Percentiles rank a stretch among this genome's conserved stretches.
phyloP scores from a whole-genome alignment of 2,797 vertebrate genomes.

The Pogonophryne albipinna region DNA sequence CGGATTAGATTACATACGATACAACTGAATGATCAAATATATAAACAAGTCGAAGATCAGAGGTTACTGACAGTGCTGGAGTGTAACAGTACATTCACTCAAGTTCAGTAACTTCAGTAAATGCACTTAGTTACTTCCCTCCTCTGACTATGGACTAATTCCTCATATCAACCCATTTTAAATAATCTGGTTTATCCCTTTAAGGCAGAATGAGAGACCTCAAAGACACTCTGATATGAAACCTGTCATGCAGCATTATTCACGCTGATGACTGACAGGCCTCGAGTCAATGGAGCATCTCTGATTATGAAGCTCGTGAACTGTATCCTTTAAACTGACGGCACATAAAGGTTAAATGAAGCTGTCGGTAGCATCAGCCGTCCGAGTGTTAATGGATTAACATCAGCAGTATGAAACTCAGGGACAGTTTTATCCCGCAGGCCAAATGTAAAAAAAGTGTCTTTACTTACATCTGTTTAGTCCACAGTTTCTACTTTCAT shows the following conservation, averaged over 20 bases:
- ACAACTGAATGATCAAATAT: slow-evolving; percentile 3
- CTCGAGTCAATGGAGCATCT: slow-evolving; percentile 22
- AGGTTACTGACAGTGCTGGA: neutral
- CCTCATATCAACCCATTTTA: too few species aligned
- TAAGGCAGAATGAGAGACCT: slow-evolving; percentile 1
- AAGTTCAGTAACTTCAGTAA: too few species aligned
- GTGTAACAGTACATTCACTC: too few species aligned
- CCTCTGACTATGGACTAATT: too few species aligned
- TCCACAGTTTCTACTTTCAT: too few species aligned
- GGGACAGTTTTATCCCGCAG: neutral
- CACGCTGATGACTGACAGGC: slow-evolving; percentile 5
- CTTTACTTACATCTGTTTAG: too few species aligned
- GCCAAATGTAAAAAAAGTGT: too few species aligned
- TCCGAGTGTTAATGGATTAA: slow-evolving; percentile 32
- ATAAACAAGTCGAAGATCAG: neutral
- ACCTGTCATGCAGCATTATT: slow-evolving; percentile 3
- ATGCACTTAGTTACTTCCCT: too few species aligned
- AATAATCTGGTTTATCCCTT: too few species aligned
- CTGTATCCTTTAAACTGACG: slow-evolving; percentile 31
- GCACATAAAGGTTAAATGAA: slow-evolving; percentile 5
- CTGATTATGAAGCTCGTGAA: slow-evolving; percentile 20
- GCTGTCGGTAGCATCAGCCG: slow-evolving; percentile 14
- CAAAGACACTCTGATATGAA: neutral
- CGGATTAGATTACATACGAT: neutral
- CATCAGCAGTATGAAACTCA: slow-evolving; percentile 22